Evolutionary conservation across 2,888 invertebrate genomes (phyloP), one percentile per base, ranked within the genome.

Genomic region (Pristionchus japonicus): DNA sequence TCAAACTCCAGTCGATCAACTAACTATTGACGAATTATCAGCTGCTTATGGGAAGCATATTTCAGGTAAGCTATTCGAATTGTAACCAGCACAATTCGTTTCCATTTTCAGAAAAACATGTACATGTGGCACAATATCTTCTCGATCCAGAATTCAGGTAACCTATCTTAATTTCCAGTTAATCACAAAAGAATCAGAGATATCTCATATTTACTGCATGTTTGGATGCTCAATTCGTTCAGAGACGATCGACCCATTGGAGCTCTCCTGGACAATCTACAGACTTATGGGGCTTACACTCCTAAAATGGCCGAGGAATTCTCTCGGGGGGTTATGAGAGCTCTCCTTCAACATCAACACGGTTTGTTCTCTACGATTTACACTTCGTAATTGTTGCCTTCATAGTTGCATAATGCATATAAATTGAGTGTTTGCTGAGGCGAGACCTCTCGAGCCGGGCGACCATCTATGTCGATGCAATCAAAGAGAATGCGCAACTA

Each of bases 131-230:
- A 40, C 40, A 74, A 40, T 17, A 74, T 9, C 11, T 74, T 20
- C 74, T 74, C n/a, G n/a, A n/a, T n/a, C n/a, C n/a, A 31, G 17
- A 74, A 40, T 74, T 23, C 74, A 74, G 74, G 74, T 74, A 74
- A 74, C 40, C 9, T 1, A 0, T 9, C 31, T 27, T 31, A n/a
- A n/a, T n/a, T n/a, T n/a, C n/a, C n/a, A n/a, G n/a, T n/a, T n/a
- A n/a, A n/a, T n/a, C n/a, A n/a, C n/a, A n/a, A n/a, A n/a, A n/a
- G n/a, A n/a, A n/a, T n/a, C n/a, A n/a, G n/a, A n/a, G n/a, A n/a
- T n/a, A n/a, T n/a, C n/a, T n/a, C n/a, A n/a, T n/a, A n/a, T n/a
- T n/a, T n/a, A n/a, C n/a, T n/a, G n/a, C n/a, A n/a, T n/a, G n/a
- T n/a, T n/a, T n/a, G n/a, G n/a, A n/a, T n/a, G n/a, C n/a, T n/a